Evolutionary conservation across 2,888 invertebrate genomes (phyloP).

Genomic region (Pheosia gnoma): DNA sequence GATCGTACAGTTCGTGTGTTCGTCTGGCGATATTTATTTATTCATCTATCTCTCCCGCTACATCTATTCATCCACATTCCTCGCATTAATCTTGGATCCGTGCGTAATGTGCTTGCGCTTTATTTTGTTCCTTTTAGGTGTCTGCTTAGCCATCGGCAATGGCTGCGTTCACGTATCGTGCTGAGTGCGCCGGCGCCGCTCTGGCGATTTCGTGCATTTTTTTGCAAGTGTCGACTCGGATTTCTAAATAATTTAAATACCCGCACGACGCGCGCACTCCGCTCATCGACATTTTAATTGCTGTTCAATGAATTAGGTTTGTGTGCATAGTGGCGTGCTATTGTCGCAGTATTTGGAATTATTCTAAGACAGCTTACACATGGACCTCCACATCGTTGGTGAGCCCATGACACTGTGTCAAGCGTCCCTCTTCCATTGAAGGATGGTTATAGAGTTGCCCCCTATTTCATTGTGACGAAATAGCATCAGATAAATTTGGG

Average conservation of each 20-base stretch:
- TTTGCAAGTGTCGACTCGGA: conserved; percentile 77
- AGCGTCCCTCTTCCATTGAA: no score
- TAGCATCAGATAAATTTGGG: no score
- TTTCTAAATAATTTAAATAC: conserved; percentile 84
- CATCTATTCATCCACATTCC: conserved; percentile 1
- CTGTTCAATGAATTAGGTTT: conserved; percentile 68
- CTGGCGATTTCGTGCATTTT: conserved; percentile 78
- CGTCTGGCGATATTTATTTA: background rate
- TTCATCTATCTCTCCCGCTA: background rate
- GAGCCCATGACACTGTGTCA: no score
- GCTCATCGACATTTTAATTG: conserved; percentile 61
- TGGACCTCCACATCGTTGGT: no score
- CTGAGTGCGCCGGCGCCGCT: conserved; percentile 57
- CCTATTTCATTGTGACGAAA: no score
- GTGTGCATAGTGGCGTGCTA: conserved; percentile 62
- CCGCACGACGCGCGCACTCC: conserved; percentile 69
- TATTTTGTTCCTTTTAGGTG: conserved; percentile 3
- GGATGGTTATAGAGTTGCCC: no score
- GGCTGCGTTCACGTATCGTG: conserved; percentile 39
- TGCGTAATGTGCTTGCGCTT: background rate
- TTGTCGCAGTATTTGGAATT: conserved; percentile 20
- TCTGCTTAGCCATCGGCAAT: conserved; percentile 23
- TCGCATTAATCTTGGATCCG: background rate
- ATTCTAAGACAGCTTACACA: no score
- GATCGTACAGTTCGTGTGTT: no score